Conservation (phyloP, 2,797 vertebrate genomes). For the Aselliscus stoliczkanus region DNA sequence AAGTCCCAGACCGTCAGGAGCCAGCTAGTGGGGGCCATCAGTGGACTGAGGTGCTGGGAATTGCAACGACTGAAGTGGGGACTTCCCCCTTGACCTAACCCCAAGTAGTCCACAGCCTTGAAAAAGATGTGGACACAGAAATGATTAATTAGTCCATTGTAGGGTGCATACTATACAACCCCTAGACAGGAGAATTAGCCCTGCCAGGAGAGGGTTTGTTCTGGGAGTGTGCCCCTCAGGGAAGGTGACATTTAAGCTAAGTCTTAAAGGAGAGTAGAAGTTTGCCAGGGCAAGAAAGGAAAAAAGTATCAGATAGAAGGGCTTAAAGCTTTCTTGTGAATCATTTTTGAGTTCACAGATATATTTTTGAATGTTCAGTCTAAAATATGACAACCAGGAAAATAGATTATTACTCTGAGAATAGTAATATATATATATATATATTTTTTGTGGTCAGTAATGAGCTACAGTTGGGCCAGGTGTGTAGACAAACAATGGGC, state of each 20-base stretch:
- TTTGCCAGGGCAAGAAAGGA: background rate
- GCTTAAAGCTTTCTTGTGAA: slow-evolving; percentile 22
- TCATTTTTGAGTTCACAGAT: slow-evolving; percentile 53
- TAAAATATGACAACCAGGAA: slow-evolving; percentile 50
- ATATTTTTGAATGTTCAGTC: slow-evolving; percentile 43
- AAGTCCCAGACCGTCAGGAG: background rate
- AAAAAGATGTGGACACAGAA: background rate
- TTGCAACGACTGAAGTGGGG: background rate
- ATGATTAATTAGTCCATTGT: background rate
- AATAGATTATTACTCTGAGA: slow-evolving; percentile 32
- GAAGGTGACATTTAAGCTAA: background rate
- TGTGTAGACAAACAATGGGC: background rate
- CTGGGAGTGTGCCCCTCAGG: background rate
- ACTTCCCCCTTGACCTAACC: background rate
- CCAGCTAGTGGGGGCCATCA: background rate
- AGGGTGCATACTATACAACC: background rate
- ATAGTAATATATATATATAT: background rate
- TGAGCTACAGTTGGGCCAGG: background rate
- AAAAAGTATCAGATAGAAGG: slow-evolving; percentile 6
- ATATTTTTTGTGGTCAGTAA: background rate
- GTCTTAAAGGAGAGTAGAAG: background rate
- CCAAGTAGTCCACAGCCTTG: background rate
- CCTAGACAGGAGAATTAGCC: background rate
- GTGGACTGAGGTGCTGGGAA: background rate
- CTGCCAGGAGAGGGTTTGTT: background rate